phyloP scores from a whole-genome alignment of 2,113 vertebrate genomes.

The Cottus gobio region DNA sequence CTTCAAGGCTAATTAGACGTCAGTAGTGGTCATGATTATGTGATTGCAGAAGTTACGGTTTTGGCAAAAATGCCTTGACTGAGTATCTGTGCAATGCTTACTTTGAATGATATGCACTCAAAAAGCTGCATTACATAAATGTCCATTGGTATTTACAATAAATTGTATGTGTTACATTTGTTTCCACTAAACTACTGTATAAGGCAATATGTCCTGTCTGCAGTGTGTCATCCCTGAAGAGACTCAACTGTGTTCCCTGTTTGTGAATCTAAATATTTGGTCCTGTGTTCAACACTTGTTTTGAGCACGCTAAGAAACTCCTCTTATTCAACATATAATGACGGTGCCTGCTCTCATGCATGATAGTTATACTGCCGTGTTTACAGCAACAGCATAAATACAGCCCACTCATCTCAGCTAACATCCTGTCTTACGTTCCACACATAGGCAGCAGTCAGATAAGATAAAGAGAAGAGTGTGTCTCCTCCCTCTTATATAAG shows the following conservation, averaged over 20 bases:
- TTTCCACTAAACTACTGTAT: conserved; percentile 11
- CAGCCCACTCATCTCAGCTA: conserved; percentile 57
- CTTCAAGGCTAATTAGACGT: neutral
- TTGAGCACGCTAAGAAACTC: conserved; percentile 18
- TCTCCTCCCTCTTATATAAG: conserved; percentile 54
- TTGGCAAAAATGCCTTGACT: neutral
- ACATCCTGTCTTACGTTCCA: conserved; percentile 66
- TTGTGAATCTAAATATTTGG: conserved; percentile 59
- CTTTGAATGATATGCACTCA: neutral
- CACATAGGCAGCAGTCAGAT: conserved; percentile 47
- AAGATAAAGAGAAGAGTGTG: conserved; percentile 45
- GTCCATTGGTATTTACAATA: neutral
- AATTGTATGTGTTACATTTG: neutral
- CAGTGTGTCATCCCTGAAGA: conserved; percentile 8
- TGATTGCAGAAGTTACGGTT: neutral
- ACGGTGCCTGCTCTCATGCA: conserved; percentile 12
- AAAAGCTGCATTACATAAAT: neutral
- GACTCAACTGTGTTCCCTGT: conserved; percentile 11
- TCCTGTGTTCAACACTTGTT: conserved; percentile 11
- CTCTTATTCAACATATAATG: conserved; percentile 28
- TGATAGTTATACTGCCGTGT: conserved; percentile 44
- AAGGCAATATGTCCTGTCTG: conserved; percentile 19
- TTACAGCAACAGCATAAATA: conserved; percentile 65
- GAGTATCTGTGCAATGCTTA: neutral
- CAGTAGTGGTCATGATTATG: neutral